Base-by-base conservation (phyloP, 2,113 vertebrate genomes). In the Melanotaenia duboulayi region DNA sequence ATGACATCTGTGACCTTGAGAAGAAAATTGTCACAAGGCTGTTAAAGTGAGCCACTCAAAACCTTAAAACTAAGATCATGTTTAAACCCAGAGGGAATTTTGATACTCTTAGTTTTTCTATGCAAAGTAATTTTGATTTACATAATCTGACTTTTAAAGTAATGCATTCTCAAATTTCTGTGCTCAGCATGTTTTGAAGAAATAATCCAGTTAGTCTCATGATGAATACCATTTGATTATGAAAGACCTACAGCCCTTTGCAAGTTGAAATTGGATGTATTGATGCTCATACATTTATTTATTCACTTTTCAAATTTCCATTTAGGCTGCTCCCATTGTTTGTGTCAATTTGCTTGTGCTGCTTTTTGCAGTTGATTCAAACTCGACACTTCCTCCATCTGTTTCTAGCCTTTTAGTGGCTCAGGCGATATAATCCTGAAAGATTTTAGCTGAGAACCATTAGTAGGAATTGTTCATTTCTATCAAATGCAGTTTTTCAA, bases 1-100 rank as follows among this genome's bases (percentile, higher is more conserved):
- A 59, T 56, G 0, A 60, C 84, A 88, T 78, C 78, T 83, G 81
- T 86, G 78, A 89, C 83, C 84, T 90, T 87, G 74, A 74, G 69
- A 67, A 75, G 50, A 74, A 65, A 44, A 64, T 64, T 80, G 84
- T 80, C 70, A 87, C 82, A 76, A 79, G 70, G 62, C 63, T 20
- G 52, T 80, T 86, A 64, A 80, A 72, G 56, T 72, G 72, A 71
- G n/a, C 1, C 68, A 12, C 58, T 61, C 22, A 11, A 51, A 68
- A 39, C 68, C 69, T 56, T 35, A 62, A 48, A 71, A 24, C 1
- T 64, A 42, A 82, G 66, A 64, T 35, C 71, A 17, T 23, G 13
- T 61, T 65, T 20, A 78, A 63, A 6, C 60, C 50, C 17, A 12
- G 65, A 56, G 58, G 44, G 0, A 0, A 32, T n/a, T 20, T n/a